Percentiles rank a stretch among this genome's conserved stretches.
Conservation (phyloP, 1,140 invertebrate species). For the Musca domestica region DNA sequence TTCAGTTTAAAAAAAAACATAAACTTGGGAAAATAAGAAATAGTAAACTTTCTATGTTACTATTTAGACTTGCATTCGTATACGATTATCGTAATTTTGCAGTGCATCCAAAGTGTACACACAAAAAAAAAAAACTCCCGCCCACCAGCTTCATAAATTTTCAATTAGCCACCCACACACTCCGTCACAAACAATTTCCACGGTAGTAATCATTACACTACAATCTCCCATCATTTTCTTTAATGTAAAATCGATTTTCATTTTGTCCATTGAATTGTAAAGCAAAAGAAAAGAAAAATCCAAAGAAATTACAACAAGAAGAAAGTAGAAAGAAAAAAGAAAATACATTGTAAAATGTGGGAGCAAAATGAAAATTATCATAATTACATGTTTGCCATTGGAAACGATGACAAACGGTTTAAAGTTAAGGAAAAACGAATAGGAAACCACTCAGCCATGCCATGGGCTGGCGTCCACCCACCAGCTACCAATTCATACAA, state of each 20-base stretch:
- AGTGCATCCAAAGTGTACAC: too few relatives aligned
- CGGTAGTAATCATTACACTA: too few relatives aligned
- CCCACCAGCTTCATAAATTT: not conserved
- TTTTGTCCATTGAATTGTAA: not conserved
- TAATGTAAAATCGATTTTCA: constrained; percentile 17
- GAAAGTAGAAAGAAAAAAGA: not conserved
- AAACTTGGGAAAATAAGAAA: too few relatives aligned
- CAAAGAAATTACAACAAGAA: not conserved
- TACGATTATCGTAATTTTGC: too few relatives aligned
- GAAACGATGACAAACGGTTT: constrained; percentile 4
- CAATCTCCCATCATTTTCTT: not conserved
- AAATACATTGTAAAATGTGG: not conserved
- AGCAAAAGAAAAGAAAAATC: not conserved
- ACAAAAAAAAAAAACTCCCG: not conserved
- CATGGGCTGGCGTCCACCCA: too few relatives aligned
- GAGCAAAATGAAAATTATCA: constrained; percentile 6
- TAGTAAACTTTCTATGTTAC: too few relatives aligned
- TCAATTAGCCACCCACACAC: not conserved
- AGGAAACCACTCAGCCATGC: too few relatives aligned
- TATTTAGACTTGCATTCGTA: too few relatives aligned
- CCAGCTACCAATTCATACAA: too few relatives aligned
- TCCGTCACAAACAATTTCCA: too few relatives aligned
- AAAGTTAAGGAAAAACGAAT: too few relatives aligned
- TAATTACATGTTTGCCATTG: constrained; percentile 11
- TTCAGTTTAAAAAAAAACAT: too few relatives aligned